Evolutionary conservation across 2,888 invertebrate genomes (phyloP).

Genomic region (Melanotus villosus): DNA sequence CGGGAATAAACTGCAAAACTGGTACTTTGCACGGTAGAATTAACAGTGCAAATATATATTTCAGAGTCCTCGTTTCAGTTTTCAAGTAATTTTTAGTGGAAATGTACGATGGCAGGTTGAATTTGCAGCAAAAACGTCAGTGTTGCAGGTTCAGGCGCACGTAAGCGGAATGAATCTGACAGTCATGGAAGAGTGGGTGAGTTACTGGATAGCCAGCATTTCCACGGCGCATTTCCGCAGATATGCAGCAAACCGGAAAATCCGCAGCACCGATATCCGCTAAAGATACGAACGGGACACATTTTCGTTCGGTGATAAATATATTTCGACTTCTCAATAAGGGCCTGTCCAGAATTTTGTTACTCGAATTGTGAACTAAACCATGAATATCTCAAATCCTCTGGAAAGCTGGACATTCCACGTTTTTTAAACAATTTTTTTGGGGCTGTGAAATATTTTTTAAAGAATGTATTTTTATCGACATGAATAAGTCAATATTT

Average conservation of each 20-base stretch:
- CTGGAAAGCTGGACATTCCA: too few relatives aligned
- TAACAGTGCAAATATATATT: conserved; percentile 15
- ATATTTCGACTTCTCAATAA: conserved; percentile 19
- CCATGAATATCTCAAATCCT: too few relatives aligned
- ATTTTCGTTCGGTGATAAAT: conserved; percentile 32
- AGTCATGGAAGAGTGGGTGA: conserved; percentile 45
- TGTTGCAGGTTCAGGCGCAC: conserved; percentile 40
- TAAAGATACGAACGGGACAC: conserved; percentile 40
- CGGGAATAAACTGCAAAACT: background rate
- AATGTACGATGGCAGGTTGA: conserved; percentile 31
- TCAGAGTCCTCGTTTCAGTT: background rate
- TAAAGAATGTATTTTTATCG: too few relatives aligned
- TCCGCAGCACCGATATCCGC: conserved; percentile 44
- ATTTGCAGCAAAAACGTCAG: conserved; percentile 36
- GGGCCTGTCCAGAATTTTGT: background rate
- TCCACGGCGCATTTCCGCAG: conserved; percentile 48
- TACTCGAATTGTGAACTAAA: background rate
- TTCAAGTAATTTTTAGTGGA: conserved; percentile 30
- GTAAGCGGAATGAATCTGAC: conserved; percentile 48
- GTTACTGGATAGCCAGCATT: conserved; percentile 46
- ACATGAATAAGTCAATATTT: too few relatives aligned
- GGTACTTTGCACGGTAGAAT: background rate
- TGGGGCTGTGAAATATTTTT: too few relatives aligned
- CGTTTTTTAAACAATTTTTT: too few relatives aligned
- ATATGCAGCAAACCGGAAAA: conserved; percentile 48